Base-by-base conservation (phyloP, 2,797 vertebrate genomes). In the Gadopsis marmoratus region DNA sequence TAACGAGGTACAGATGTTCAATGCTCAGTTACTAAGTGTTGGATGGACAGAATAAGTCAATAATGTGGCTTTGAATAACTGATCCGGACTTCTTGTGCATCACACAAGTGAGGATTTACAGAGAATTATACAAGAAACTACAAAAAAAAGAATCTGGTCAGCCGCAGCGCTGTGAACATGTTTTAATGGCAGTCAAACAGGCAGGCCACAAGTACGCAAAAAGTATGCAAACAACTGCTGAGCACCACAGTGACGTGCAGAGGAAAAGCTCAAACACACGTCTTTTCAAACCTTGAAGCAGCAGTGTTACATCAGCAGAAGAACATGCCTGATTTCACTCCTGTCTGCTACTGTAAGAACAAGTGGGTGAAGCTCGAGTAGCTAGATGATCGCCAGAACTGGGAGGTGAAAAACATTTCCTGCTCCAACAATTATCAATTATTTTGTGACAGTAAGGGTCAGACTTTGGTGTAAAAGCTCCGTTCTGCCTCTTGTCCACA, bases 221-320 rank as follows among this genome's bases (percentile, higher is more conserved):
- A 59, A 71, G 21, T 67, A 55, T 64, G 43, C 59, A 79, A 65
- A 85, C 17, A 81, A 48, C 45, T 79, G 21, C 73, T 58, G 68
- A 74, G 76, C 71, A 41, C 50, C 78, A 60, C 21, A 23, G 26
- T 50, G 61, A 63, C 47, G 16, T 35, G 64, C 39, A 39, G 56
- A 53, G 61, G 33, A 53, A 62, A 81, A 21, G 19, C 62, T 70
- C 59, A 54, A 37, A 70, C 29, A 65, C 53, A 53, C 17, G 16
- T 71, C 41, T 69, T 53, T 67, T 70, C 33, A 63, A 73, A 77
- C 63, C 64, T 71, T 68, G 47, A 64, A 74, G 78, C 81, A 83
- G 76, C 53, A 80, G 72, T 16, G 78, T 78, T 83, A 60, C 79
- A 80, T 68, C 75, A 79, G 78, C 80, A 48, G 58, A 51, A 58